phyloP scores from a whole-genome alignment of 2,888 invertebrate species.

The Cynaeus angustus region DNA sequence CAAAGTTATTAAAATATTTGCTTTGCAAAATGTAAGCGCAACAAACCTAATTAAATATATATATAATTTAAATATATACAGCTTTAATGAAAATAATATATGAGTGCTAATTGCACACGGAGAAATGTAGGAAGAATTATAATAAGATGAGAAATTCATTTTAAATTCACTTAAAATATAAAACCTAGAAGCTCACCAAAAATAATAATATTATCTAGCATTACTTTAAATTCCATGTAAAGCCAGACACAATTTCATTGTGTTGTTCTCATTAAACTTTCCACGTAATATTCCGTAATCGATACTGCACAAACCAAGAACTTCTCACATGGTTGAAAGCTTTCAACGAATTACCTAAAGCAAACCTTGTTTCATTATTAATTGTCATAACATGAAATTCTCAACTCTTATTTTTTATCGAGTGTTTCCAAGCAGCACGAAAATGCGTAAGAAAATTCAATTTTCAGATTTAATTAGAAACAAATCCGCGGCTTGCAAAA shows the following conservation, averaged over 20 bases:
- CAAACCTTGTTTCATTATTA: not conserved
- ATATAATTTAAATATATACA: too few relatives aligned
- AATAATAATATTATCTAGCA: too few relatives aligned
- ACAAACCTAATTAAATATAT: too few relatives aligned
- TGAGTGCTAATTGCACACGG: too few relatives aligned
- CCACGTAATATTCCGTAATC: slow-evolving; percentile 19
- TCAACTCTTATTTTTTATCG: not conserved
- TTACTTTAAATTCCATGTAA: slow-evolving; percentile 13
- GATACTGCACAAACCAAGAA: slow-evolving; percentile 23
- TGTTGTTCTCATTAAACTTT: slow-evolving; percentile 15
- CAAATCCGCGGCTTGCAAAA: slow-evolving; percentile 2
- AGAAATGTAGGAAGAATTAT: too few relatives aligned
- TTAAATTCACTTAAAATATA: too few relatives aligned
- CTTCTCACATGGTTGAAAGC: slow-evolving; percentile 16
- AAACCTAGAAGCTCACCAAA: too few relatives aligned
- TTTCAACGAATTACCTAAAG: slow-evolving; percentile 15
- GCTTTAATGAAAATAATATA: too few relatives aligned
- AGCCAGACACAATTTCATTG: slow-evolving; percentile 11
- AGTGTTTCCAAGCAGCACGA: not conserved
- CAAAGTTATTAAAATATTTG: too few relatives aligned
- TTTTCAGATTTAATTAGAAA: slow-evolving; percentile 15
- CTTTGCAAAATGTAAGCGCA: too few relatives aligned
- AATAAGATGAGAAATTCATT: too few relatives aligned
- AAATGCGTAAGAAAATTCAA: not conserved
- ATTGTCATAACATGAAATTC: not conserved